Percentiles rank a stretch among this genome's conserved stretches.
phyloP scores from a whole-genome alignment of 2,797 vertebrate genomes.

The Parotocinclus haroldoi region DNA sequence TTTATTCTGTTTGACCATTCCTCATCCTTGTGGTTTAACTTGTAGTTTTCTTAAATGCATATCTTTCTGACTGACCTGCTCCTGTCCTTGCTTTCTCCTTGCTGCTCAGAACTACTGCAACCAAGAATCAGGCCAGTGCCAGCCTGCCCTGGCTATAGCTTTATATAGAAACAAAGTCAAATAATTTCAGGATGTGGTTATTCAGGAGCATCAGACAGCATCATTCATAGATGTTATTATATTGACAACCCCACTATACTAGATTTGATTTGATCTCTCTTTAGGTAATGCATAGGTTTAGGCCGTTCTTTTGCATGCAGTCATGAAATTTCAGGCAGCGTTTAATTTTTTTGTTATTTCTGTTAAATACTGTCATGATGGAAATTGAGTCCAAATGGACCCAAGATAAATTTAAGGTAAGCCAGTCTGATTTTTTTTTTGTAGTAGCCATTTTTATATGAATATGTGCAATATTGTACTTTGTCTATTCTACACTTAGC shows the following conservation, averaged over 20 bases:
- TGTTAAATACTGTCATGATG: conserved; percentile 51
- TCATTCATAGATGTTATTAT: conserved; percentile 5
- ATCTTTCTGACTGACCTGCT: conserved; percentile 6
- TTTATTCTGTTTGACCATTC: not conserved
- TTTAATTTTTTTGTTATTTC: conserved; percentile 46
- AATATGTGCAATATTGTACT: conserved; percentile 18
- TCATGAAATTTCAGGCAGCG: conserved; percentile 7
- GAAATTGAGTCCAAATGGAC: conserved; percentile 49
- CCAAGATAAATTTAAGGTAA: conserved; percentile 72
- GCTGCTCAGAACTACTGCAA: conserved; percentile 25
- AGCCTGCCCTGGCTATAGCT: conserved; percentile 10
- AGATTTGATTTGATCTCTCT: no score
- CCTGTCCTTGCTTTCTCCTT: conserved; percentile 16
- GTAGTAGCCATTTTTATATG: conserved; percentile 28
- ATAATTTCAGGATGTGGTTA: conserved; percentile 30
- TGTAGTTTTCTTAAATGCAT: conserved; percentile 10
- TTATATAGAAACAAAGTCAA: conserved; percentile 33
- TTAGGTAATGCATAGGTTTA: not conserved
- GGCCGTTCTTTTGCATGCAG: not conserved
- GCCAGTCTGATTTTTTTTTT: conserved; percentile 46
- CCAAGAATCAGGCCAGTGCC: conserved; percentile 38
- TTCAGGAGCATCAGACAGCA: conserved; percentile 14
- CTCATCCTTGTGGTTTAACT: not conserved
- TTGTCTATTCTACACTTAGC: conserved; percentile 2
- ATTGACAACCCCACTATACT: no score